phyloP scores from a whole-genome alignment of 2,888 invertebrate genomes.

The Keiferia lycopersicella region DNA sequence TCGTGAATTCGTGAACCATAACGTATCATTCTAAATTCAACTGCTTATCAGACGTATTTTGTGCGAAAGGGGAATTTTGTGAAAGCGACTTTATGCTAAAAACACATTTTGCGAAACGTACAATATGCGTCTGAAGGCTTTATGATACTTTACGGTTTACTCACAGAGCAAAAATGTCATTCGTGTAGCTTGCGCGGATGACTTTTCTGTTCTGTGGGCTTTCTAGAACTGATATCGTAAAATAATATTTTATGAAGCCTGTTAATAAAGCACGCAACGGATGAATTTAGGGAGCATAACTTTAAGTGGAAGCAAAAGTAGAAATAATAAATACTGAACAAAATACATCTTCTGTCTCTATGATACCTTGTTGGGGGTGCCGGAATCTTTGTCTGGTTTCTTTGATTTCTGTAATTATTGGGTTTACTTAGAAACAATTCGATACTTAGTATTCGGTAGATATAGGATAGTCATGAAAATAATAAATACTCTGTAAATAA shows the following conservation, averaged over 20 bases:
- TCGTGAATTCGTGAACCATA: too few relatives aligned
- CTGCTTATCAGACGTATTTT: too few relatives aligned
- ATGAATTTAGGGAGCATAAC: constrained; percentile 41
- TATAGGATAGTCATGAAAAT: too few relatives aligned
- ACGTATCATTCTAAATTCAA: too few relatives aligned
- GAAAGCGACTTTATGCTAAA: too few relatives aligned
- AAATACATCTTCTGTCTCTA: constrained; percentile 48
- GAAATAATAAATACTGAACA: constrained; percentile 42
- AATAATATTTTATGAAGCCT: constrained; percentile 56
- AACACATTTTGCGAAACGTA: too few relatives aligned
- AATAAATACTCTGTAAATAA: too few relatives aligned
- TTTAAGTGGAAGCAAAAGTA: constrained; percentile 38
- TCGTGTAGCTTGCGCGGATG: too few relatives aligned
- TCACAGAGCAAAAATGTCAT: too few relatives aligned
- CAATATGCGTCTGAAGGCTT: too few relatives aligned
- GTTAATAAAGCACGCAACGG: constrained; percentile 49
- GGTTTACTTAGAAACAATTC: constrained; percentile 50
- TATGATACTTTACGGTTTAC: not conserved
- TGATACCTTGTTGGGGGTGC: constrained; percentile 87
- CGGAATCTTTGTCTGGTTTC: constrained; percentile 87
- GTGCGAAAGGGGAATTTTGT: too few relatives aligned
- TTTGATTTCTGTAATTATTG: constrained; percentile 87
- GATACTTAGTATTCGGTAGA: not conserved
- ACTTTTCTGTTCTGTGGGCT: too few relatives aligned
- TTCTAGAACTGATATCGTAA: constrained; percentile 36